Evolutionary conservation across 2,888 invertebrate species (phyloP), one percentile per base, ranked within the genome.

Genomic region (Julus scanicus): DNA sequence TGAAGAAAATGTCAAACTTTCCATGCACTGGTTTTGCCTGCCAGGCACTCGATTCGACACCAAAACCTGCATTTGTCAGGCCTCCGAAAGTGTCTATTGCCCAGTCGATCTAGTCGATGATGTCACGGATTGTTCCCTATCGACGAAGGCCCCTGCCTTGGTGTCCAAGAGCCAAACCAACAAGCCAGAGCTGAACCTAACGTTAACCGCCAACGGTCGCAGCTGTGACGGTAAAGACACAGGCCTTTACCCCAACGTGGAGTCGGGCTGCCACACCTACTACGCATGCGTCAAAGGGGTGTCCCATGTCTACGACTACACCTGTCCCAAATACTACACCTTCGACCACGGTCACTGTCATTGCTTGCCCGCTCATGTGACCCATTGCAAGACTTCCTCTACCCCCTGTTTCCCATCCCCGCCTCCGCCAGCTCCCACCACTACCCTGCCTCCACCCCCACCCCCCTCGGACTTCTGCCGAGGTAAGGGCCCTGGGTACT

Each of bases 391-490:
- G 39, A 71, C 63, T 11, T 3, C 49, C 15, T 20, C 37, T 39
- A 48, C 37, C 37, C 39, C 39, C 40, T 87, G 87, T 20, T 20
- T 37, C 15, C 87, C 87, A 5, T 3, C 20, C 17, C 86, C 86
- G 2, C 86, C 53, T 6, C 71, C 71, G 15, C 3, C 87, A 29
- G 0, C 17, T 9, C 37, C 87, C 13, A 53, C 87, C 39, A 87
- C 87, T 15, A 37, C 57, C 13, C 39, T 63, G 37, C 39, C 44
- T 15, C 20, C 87, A 0, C 63, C 87, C 15, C 37, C 87, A n/a
- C 87, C 87, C 39, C 71, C 63, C 37, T 87, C 87, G 20, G 71
- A 87, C 71, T 87, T 63, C 44, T 87, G 87, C 39, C 8, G 39
- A 4, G 87, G 87, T 11, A 87, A 71, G 44, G 87, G 63, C 20